These are phyloP conservation scores for Bruchidius siliquastri DNA, from an alignment of 2,888 invertebrate species.

Conservation along the genomic window DNA sequence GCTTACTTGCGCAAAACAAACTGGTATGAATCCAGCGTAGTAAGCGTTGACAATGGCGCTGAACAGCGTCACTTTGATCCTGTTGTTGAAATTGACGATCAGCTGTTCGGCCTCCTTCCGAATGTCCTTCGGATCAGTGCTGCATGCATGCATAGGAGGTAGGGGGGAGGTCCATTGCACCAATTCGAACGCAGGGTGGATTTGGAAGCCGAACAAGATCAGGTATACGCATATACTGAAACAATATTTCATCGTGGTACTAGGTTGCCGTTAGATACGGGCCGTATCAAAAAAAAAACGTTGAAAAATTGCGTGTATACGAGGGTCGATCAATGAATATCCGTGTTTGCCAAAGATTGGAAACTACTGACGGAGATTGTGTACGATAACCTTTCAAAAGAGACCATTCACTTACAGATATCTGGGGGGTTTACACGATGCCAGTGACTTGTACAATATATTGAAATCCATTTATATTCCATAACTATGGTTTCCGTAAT, in stretches of 20 bases:
- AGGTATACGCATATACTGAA: constrained; percentile 71
- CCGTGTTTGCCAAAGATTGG: too few relatives aligned
- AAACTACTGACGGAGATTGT: too few relatives aligned
- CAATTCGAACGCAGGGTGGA: constrained; percentile 72
- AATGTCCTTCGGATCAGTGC: constrained; percentile 64
- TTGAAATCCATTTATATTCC: too few relatives aligned
- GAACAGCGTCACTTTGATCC: constrained; percentile 80
- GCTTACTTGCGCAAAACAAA: constrained; percentile 79
- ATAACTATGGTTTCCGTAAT: too few relatives aligned
- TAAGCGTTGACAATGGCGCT: constrained; percentile 81
- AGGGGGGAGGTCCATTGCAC: constrained; percentile 42
- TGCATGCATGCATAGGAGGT: constrained; percentile 73
- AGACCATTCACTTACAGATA: too few relatives aligned
- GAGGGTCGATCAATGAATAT: too few relatives aligned
- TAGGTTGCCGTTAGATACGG: too few relatives aligned
- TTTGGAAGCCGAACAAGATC: constrained; percentile 73
- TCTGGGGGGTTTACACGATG: too few relatives aligned
- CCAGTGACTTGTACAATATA: too few relatives aligned
- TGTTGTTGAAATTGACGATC: constrained; percentile 80
- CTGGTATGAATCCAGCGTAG: constrained; percentile 84
- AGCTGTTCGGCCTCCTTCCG: constrained; percentile 82
- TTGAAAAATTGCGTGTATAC: too few relatives aligned
- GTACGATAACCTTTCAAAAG: too few relatives aligned
- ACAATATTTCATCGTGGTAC: constrained; percentile 18
- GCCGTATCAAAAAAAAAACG: too few relatives aligned